Evolutionary conservation across 2,888 invertebrate genomes (phyloP), one percentile per base, ranked within the genome.

Genomic region (Meloe dianella): DNA sequence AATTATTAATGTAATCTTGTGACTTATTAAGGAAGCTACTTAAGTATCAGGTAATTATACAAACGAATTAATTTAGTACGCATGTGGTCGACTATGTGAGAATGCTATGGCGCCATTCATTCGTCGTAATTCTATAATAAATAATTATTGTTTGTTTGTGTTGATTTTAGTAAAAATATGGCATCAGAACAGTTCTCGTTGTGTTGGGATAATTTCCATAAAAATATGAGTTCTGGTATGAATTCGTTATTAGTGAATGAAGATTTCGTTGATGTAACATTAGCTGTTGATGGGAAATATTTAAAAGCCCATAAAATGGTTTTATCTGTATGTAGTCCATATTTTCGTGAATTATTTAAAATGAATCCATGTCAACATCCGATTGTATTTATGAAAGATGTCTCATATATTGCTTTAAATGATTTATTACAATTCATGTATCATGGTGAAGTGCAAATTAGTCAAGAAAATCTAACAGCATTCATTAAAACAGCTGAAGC

Each of bases 181-280:
- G 87, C 87, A 86, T 87, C 87, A 81, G 89, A 89, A 84, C 89
- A 89, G 83, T 89, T 89, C 81, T 90, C 90, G 81, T 85, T 91
- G 82, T 88, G 89, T 81, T 91, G 91, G 91, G 90, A 90, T 81
- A 90, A 90, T 84, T 90, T 90, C 86, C 90, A 90, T 83, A 88
- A 88, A 71, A 91, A 90, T 80, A 85, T 91, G 77, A 87, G 89
- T 75, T 87, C 87, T 79, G 90, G 90, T 67, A 89, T 91, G 74
- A 89, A 89, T 77, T 79, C 82, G 8, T 70, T 84, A 66, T 68
- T 83, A 35, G 81, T 83, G 73, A 80, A 76, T 66, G 83, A 84
- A 74, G 83, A 84, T 72, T 75, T 84, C 63, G 84, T 84, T n/a
- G 84, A 84, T 74, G 84, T 84, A n/a, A 84, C 84, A 8, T 74